A percentile compares a stretch with the other conserved stretches of the same genome.
Conservation (phyloP, 2,113 vertebrate genomes). For the Paralichthys olivaceus region DNA sequence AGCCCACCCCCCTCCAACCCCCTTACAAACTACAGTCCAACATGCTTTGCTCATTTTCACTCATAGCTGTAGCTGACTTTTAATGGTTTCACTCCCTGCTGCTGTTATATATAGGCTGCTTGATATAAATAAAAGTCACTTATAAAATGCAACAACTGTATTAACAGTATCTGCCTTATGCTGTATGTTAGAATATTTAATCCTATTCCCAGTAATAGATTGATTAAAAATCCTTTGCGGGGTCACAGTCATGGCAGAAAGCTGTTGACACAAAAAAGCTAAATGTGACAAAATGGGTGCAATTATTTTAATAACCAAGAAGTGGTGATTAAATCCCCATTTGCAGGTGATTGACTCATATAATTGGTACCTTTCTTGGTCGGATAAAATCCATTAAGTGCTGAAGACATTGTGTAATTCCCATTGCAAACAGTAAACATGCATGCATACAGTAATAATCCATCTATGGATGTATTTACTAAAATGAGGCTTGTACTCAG, state of each 20-base stretch:
- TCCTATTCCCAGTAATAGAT: constrained; percentile 9
- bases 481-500: constrained; percentile 18
- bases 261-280: neutral
- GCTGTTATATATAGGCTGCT: neutral
- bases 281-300: constrained; percentile 3
- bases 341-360: constrained; percentile 37
- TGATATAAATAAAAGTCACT: neutral
- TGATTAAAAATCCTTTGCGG: neutral
- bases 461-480: neutral
- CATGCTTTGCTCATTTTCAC: constrained; percentile 63
- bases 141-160: neutral
- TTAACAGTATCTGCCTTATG: neutral
- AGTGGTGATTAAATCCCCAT: constrained; percentile 28
- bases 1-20: constrained; percentile 32
- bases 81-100: constrained; percentile 40
- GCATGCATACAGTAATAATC: constrained; percentile 6
- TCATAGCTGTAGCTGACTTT: constrained; percentile 45
- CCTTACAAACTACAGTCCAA: constrained; percentile 54
- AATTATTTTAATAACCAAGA: constrained; percentile 32
- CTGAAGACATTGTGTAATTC: constrained; percentile 16
- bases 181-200: constrained; percentile 7
- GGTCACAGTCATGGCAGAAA: constrained; percentile 9
- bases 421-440: neutral
- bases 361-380: constrained; percentile 21
- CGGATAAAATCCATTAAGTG: constrained; percentile 41